Conservation (phyloP, 23 tunicate genomes). For the Oikopleura vanhoeffeni region DNA sequence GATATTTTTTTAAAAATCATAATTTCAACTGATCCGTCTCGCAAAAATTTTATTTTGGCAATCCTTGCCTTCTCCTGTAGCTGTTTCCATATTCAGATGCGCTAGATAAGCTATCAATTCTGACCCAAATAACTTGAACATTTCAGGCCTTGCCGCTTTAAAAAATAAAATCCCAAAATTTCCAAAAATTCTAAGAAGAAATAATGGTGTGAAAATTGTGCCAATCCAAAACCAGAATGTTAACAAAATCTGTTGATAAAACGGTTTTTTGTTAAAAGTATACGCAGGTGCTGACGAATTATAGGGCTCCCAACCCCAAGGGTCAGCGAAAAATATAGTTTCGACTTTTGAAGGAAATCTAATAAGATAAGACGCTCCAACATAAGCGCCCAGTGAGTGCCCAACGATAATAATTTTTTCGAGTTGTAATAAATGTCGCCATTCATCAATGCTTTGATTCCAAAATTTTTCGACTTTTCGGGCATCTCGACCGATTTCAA, state of each 20-base stretch:
- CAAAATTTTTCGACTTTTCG: background rate
- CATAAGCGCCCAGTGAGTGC: background rate
- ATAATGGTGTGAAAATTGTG: background rate
- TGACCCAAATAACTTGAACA: background rate
- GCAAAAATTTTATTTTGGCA: too few relatives aligned
- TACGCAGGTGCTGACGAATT: background rate
- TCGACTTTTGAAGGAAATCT: background rate
- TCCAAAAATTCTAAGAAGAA: background rate
- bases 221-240: background rate
- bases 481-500: background rate
- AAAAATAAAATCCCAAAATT: background rate
- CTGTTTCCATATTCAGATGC: background rate
- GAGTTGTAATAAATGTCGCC: background rate
- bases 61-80: background rate
- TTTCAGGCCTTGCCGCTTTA: background rate
- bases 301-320: background rate
- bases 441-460: background rate
- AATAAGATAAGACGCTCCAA: background rate
- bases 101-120: background rate
- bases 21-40: too few relatives aligned
- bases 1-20: too few relatives aligned
- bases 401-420: background rate
- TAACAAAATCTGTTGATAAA: background rate
- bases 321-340: background rate
- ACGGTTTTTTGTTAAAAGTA: background rate